Conservation (phyloP, 1,140 invertebrate genomes). For the Caligus rogercresseyi region DNA sequence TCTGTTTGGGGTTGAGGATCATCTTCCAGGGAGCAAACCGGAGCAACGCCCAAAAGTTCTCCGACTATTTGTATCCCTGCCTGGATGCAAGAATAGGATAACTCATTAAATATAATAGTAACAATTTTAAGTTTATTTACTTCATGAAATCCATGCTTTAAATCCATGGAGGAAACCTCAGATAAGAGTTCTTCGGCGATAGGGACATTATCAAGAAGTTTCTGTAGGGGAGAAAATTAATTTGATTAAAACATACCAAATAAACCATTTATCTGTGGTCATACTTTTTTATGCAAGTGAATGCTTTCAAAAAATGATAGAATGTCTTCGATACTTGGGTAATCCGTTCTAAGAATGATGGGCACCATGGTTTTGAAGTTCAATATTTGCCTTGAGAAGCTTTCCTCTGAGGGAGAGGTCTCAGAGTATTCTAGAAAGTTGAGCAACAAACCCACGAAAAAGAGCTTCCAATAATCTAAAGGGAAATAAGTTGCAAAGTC, state of each 20-base stretch:
- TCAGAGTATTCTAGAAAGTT: background rate
- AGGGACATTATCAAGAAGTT: background rate
- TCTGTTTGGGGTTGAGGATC: background rate
- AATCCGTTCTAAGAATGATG: background rate
- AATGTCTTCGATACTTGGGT: background rate
- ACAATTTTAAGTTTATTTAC: background rate
- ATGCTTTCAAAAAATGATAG: background rate
- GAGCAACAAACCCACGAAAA: background rate
- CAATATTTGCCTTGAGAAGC: background rate
- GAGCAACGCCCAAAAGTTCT: background rate
- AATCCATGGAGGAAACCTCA: background rate
- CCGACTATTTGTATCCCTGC: background rate
- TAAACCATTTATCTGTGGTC: too few species aligned
- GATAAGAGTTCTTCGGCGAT: background rate
- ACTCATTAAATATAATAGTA: background rate
- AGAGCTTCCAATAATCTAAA: background rate
- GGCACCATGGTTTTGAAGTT: background rate
- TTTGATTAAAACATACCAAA: too few species aligned
- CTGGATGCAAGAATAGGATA: background rate
- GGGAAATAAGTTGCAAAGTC: too few species aligned
- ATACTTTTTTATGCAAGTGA: background rate
- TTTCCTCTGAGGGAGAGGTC: background rate
- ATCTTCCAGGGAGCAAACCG: background rate
- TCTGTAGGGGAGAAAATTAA: background rate
- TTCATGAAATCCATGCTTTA: background rate